These are phyloP conservation scores for Drosophila tsacasi DNA, from an alignment of 1,140 invertebrate genomes.

Conservation along the genomic window DNA sequence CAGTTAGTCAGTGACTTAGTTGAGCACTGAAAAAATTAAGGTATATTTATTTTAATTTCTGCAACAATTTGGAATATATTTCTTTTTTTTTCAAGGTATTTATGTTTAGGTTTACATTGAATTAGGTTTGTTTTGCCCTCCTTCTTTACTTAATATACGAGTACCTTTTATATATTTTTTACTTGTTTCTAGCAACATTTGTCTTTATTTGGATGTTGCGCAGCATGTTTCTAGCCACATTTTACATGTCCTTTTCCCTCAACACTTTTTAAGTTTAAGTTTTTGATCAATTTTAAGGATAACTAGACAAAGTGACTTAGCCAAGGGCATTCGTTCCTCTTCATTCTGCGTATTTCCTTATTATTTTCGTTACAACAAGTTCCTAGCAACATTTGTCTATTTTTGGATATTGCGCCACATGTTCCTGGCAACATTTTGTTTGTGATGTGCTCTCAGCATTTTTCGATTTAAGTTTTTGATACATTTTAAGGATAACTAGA, in stretches of 20 bases:
- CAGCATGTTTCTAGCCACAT: neutral
- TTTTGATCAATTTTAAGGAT: no score
- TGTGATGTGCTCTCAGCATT: neutral
- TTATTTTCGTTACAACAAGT: neutral
- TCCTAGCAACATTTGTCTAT: neutral
- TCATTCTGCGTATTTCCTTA: no score
- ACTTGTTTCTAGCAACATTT: neutral
- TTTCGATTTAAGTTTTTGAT: neutral
- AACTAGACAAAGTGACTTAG: no score
- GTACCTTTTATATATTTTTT: neutral
- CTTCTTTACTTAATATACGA: neutral
- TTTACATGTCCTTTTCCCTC: neutral
- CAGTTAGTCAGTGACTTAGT: conserved; percentile 52
- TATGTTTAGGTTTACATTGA: neutral
- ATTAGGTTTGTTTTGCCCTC: neutral
- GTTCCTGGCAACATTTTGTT: neutral
- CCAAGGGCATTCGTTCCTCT: no score
- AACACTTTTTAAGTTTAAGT: no score
- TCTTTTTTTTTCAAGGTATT: neutral
- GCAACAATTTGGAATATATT: neutral
- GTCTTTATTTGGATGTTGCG: neutral
- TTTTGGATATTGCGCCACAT: neutral
- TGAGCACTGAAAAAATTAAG: neutral
- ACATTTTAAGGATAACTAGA: neutral
- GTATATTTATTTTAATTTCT: neutral